Evolutionary conservation across 2,888 invertebrate species (phyloP), one percentile per base, ranked within the genome.

Genomic region (Scotopteryx bipunctaria): DNA sequence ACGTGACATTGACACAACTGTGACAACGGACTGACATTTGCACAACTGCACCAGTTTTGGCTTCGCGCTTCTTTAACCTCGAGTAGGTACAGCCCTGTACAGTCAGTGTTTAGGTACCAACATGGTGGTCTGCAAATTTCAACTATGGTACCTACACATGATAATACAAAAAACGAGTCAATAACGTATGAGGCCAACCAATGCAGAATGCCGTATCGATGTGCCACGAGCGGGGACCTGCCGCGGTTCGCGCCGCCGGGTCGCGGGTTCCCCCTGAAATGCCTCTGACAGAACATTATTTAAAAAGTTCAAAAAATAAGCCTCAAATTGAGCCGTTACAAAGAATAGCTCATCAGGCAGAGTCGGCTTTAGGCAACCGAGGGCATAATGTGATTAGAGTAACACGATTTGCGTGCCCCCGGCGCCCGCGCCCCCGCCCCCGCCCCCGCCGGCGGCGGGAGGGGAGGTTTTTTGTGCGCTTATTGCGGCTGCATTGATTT

Each of bases 261-360:
- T n/a, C n/a, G n/a, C 25, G 23, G n/a, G 9, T 15, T 27, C 17
- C 27, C 27, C 9, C 0, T 15, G 6, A 31, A 19, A 5, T 14
- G 17, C 27, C 15, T 19, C 17, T 53, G 5, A 1, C 8, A 13
- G 16, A 29, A 19, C 19, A 27, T 27, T 32, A 27, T 15, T 32
- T 29, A 32, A 40, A 52, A 36, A 46, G 32, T 35, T 46, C 6
- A 29, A 41, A 41, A 45, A 51, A 35, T 37, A 42, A 41, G 42
- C 27, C 16, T 6, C 31, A 21, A 53, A 47, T 47, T 38, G 53
- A 53, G 47, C 42, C 38, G 53, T 53, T 47, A 53, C 47, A 78
- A 78, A 85, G 83, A 86, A 86, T 85, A 76, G 81, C 76, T 86
- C 81, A 81, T 86, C 83, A 85, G 64, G 67, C 74, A 72, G 73